A percentile compares a stretch with the other conserved stretches of the same genome.
phyloP scores from a whole-genome alignment of 2,888 invertebrate species.

The Caenorhabditis sp. region DNA sequence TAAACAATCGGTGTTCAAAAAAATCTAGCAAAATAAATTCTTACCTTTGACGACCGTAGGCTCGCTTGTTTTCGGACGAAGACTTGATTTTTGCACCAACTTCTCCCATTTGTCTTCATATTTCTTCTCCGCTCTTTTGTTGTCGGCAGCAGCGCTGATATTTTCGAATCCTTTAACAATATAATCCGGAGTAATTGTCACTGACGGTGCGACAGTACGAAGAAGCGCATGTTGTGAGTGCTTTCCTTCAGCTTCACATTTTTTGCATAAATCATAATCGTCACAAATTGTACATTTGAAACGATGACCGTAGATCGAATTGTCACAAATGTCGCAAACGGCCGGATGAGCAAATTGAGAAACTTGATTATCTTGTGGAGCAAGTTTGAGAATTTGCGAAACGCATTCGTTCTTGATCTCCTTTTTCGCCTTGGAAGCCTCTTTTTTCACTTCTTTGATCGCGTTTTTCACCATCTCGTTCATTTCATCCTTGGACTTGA shows the following conservation, averaged over 20 bases:
- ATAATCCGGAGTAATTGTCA: not conserved
- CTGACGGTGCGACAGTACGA: not conserved
- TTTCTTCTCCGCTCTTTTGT: no score
- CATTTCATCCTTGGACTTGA: not conserved
- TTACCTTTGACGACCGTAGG: no score
- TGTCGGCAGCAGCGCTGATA: not conserved
- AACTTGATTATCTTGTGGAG: not conserved
- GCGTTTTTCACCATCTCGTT: not conserved
- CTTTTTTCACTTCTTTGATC: not conserved
- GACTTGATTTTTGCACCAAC: no score
- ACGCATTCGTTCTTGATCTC: slow-evolving; percentile 19
- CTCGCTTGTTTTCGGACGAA: no score
- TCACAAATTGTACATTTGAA: slow-evolving; percentile 38
- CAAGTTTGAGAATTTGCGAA: no score
- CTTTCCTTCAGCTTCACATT: slow-evolving; percentile 15
- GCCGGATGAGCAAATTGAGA: slow-evolving; percentile 11
- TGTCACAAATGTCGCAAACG: slow-evolving; percentile 28
- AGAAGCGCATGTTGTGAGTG: not conserved
- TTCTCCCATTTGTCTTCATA: no score
- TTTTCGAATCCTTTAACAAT: not conserved
- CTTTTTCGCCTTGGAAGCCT: not conserved
- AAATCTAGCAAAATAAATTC: no score
- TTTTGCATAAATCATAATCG: slow-evolving; percentile 37
- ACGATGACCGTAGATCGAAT: slow-evolving; percentile 27
- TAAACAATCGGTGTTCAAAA: no score